Base-by-base conservation (phyloP, 92 coral and sea anemone species). In the Pocillopora meandrina region DNA sequence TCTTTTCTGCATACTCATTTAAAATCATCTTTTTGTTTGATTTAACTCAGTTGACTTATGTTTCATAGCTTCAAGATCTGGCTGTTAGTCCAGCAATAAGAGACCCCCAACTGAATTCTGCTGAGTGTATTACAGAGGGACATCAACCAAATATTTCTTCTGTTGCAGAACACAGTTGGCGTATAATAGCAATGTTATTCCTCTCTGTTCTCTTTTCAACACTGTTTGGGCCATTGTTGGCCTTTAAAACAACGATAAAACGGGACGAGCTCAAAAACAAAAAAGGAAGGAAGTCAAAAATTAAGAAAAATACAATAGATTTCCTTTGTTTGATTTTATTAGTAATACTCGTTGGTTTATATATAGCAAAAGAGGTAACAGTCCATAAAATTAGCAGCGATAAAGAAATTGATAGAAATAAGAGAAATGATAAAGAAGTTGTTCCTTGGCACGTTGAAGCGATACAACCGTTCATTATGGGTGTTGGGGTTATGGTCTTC, bases 41-140 rank as follows among this genome's bases (percentile, higher is more conserved):
- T 7, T 66, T 18, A 31, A n/a, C 2, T 8, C 15, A 36, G 34
- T 56, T 16, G 19, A 35, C 42, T 42, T 18, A 2, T 19, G 20
- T 2, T 60, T 52, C 19, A 26, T 70, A 77, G 81, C 56, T 77
- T 12, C 81, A 77, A 63, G 81, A 77, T 77, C 34, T 77, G 56
- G 71, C 81, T 26, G 68, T 42, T 4, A 61, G 31, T 47, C 81
- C 81, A 8, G 23, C n/a, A 21, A 35, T 77, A 18, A 70, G 52
- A 49, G 71, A 77, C 36, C 81, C 81, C 35, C 55, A 12, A 47
- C 72, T 33, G n/a, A 68, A 68, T 68, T 13, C 72, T 26, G 72
- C 72, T 1, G 72, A 68, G 52, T 68, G 72, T 33, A 19, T 68
- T n/a, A 68, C 19, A 68, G 72, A 68, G 35, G 72, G 72, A 17